Base-by-base conservation (phyloP, 2,888 invertebrate species). In the Zootermopsis nevadensis region DNA sequence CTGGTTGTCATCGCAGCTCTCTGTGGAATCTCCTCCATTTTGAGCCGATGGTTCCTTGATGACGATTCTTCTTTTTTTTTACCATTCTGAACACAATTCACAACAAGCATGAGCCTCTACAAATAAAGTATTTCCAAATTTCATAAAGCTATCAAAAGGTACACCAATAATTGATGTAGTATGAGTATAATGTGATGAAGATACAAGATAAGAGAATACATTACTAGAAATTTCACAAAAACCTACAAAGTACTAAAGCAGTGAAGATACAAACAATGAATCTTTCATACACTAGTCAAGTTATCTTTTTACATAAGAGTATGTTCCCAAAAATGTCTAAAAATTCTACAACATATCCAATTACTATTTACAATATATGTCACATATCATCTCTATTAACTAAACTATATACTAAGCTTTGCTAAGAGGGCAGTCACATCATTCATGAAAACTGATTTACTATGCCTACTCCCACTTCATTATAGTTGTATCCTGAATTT, bases 41-140 rank as follows among this genome's bases (percentile, higher is more conserved):
- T 93, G 93, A 86, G 91, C 93, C 77, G 91, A 91, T 55, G 92
- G 93, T 87, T 94, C 94, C 86, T 91, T 95, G 94, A 89, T 94
- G 93, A 91, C 94, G 93, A 91, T 94, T 95, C 90, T 94, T 95
- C 83, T 84, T 84, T 30, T 84, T 84, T 69, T 84, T 84, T n/a
- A 79, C 84, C 82, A 82, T 82, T 53, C 53, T 66, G 42, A 33
- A n/a, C 27, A 74, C 1, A 66, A 55, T 67, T 60, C 33, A 69
- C 30, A 66, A 10, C 66, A 48, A 27, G n/a, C 27, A 60, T n/a
- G 60, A 60, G 12, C 8, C 60, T 27, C 60, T 60, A 8, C 8
- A 60, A 27, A 19, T 15, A 48, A 48, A 48, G 48, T 3, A 15
- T 48, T 48, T 19, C 15, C 15, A 48, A 48, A 15, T 15, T 48